A percentile compares a stretch with the other conserved stretches of the same genome.
These are phyloP conservation scores for Typhlichthys eigenmanni DNA, from an alignment of 2,797 vertebrate species.

Conservation along the genomic window DNA sequence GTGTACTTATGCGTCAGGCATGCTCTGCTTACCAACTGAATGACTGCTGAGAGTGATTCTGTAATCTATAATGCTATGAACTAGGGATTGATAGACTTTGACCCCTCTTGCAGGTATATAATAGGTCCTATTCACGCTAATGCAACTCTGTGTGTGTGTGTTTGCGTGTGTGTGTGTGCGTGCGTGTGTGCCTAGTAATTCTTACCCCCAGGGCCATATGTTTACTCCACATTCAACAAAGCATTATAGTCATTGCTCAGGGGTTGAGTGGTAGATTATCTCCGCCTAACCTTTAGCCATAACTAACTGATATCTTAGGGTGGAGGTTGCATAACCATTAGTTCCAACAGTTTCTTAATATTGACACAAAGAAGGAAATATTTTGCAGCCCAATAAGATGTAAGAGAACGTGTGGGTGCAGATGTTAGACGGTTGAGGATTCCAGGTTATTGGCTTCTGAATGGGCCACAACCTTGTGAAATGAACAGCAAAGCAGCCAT, in stretches of 20 bases:
- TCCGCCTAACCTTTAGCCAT: constrained; percentile 81
- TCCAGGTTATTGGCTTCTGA: constrained; percentile 35
- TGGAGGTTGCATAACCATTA: constrained; percentile 63
- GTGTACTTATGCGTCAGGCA: constrained; percentile 65
- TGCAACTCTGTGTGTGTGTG: constrained; percentile 39
- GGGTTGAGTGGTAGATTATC: constrained; percentile 83
- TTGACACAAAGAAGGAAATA: constrained; percentile 40
- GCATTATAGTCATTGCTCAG: constrained; percentile 85
- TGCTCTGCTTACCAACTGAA: constrained; percentile 84
- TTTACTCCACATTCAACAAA: constrained; percentile 88
- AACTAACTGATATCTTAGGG: constrained; percentile 78
- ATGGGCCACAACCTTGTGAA: constrained; percentile 43
- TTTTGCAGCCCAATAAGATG: constrained; percentile 21
- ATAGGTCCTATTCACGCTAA: constrained; percentile 87
- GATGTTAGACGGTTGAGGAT: constrained; percentile 13
- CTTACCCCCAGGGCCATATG: constrained; percentile 83
- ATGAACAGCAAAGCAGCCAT: constrained; percentile 44
- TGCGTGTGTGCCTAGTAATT: constrained; percentile 74
- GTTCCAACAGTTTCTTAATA: constrained; percentile 70
- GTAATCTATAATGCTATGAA: constrained; percentile 97
- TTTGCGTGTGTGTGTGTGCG: constrained; percentile 25
- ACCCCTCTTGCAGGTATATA: constrained; percentile 90
- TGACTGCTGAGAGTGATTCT: constrained; percentile 91
- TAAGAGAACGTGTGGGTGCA: background rate
- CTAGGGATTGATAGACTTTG: constrained; percentile 93